Conservation (phyloP, 2,113 vertebrate genomes). For the Myiopsitta monachus region DNA sequence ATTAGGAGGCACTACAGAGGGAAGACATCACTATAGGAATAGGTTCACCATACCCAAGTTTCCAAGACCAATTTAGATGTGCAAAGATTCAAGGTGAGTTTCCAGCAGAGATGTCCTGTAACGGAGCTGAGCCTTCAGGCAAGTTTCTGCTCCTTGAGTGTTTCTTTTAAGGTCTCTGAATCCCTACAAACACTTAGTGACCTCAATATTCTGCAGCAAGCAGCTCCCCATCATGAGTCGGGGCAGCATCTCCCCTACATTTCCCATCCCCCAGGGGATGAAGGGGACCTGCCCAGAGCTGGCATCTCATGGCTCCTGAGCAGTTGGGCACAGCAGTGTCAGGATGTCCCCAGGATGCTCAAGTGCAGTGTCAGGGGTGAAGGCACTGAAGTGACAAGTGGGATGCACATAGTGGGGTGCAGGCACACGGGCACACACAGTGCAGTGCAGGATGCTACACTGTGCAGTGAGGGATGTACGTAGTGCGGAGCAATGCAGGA, state of each 20-base stretch:
- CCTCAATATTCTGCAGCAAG: not conserved
- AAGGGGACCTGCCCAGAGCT: rapidly evolving
- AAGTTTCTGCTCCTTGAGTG: not conserved
- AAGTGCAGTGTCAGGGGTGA: not conserved
- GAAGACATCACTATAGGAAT: not conserved
- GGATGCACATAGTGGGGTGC: not conserved
- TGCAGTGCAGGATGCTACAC: not conserved
- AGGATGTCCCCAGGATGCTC: not conserved
- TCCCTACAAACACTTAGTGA: not conserved
- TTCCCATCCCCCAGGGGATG: not conserved
- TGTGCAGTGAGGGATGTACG: too few relatives aligned
- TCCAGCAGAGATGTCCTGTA: not conserved
- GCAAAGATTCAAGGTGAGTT: not conserved
- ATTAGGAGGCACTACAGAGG: not conserved
- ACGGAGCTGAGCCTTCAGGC: not conserved
- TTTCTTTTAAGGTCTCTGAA: not conserved
- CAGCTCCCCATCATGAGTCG: not conserved
- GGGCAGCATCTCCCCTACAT: not conserved
- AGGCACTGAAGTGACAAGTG: not conserved
- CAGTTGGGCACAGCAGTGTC: rapidly evolving
- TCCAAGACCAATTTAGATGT: not conserved
- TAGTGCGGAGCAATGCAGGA: not conserved
- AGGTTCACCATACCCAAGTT: not conserved
- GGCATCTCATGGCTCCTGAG: not conserved
- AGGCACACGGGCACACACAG: not conserved